Evolutionary conservation across 2,888 invertebrate genomes (phyloP).

Genomic region (Leuctra nigra): DNA sequence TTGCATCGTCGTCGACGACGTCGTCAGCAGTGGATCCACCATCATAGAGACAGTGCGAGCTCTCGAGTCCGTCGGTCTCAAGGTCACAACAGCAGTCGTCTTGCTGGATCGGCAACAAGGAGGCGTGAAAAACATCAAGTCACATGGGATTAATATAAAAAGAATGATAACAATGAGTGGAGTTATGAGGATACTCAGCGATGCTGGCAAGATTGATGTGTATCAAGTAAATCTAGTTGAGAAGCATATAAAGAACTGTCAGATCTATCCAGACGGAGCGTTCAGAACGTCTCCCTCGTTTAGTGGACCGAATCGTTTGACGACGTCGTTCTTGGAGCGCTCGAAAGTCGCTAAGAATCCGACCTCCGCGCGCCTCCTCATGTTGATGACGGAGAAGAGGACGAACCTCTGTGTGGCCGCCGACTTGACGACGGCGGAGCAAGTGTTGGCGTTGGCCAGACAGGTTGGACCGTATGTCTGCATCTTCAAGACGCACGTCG

Average conservation of each 20-base stretch:
- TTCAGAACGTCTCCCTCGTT: neutral
- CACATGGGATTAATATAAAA: conserved; percentile 62
- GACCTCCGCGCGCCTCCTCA: conserved; percentile 59
- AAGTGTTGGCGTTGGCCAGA: conserved; percentile 66
- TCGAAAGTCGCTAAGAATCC: conserved; percentile 52
- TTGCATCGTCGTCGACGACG: conserved; percentile 91
- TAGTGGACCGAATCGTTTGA: conserved; percentile 42
- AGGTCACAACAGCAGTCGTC: conserved; percentile 72
- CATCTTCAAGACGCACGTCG: conserved; percentile 47
- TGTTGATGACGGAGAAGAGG: conserved; percentile 74
- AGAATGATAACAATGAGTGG: conserved; percentile 59
- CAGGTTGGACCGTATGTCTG: conserved; percentile 60
- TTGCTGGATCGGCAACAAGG: conserved; percentile 92
- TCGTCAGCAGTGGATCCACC: conserved; percentile 87
- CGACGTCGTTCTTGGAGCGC: conserved; percentile 54
- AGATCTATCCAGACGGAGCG: conserved; percentile 19
- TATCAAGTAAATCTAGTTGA: conserved; percentile 47
- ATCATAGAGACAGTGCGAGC: conserved; percentile 72
- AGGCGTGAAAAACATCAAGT: conserved; percentile 61
- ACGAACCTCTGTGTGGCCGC: conserved; percentile 88
- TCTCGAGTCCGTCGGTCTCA: conserved; percentile 42
- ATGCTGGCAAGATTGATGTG: conserved; percentile 53
- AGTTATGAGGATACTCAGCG: conserved; percentile 46
- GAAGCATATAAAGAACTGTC: conserved; percentile 29
- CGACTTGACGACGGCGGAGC: conserved; percentile 64